A percentile compares a stretch with the other conserved stretches of the same genome.
These are phyloP conservation scores for Eutrigla gurnardus DNA, from an alignment of 2,797 vertebrate genomes.

Conservation along the genomic window DNA sequence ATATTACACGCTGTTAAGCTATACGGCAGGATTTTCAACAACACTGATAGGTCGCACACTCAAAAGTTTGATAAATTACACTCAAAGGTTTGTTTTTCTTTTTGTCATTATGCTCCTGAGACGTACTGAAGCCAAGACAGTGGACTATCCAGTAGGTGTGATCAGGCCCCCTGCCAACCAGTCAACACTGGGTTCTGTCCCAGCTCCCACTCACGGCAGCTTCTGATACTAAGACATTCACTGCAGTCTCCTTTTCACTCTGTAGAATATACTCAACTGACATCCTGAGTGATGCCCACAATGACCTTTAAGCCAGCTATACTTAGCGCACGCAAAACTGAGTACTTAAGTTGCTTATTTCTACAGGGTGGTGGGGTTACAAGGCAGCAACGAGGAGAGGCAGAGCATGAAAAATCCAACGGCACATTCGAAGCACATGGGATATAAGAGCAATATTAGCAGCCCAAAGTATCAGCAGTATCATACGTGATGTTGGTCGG, in stretches of 20 bases:
- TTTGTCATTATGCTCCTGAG: constrained; percentile 12
- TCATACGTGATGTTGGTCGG: neutral
- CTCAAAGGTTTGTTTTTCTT: neutral
- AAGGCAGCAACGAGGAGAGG: neutral
- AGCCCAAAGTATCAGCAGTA: neutral
- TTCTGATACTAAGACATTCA: constrained; percentile 22
- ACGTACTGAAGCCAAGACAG: constrained; percentile 13
- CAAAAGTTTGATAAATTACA: neutral
- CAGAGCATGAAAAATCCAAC: neutral
- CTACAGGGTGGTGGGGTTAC: neutral
- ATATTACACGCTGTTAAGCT: neutral
- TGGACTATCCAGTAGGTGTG: constrained; percentile 8
- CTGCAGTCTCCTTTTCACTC: neutral
- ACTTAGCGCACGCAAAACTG: neutral
- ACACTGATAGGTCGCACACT: neutral
- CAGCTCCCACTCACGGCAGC: neutral
- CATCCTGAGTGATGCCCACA: neutral
- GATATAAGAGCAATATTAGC: constrained; percentile 13
- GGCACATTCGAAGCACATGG: neutral
- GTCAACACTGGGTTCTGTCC: constrained; percentile 19
- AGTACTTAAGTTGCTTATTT: neutral
- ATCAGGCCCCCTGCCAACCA: constrained; percentile 24
- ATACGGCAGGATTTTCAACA: neutral
- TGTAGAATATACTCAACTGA: neutral
- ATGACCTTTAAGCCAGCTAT: neutral